Percentiles rank a stretch among this genome's conserved stretches.
Evolutionary conservation across 2,888 invertebrate species (phyloP).

Genomic region (Netelia virgata): DNA sequence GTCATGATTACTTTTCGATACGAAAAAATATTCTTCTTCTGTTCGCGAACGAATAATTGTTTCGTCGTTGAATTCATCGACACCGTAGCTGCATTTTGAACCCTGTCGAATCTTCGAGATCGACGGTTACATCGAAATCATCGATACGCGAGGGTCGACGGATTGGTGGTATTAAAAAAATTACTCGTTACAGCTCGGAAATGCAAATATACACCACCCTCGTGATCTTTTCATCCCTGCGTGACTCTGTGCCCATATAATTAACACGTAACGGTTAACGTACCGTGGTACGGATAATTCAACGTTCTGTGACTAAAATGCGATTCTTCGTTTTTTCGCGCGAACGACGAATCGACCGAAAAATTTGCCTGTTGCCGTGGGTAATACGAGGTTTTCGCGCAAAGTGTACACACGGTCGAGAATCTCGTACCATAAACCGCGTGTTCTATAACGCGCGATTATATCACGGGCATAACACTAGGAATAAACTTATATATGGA

Average conservation of each 20-base stretch:
- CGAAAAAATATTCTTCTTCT: too few species aligned
- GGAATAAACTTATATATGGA: slow-evolving; percentile 7
- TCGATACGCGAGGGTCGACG: not conserved
- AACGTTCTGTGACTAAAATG: slow-evolving; percentile 13
- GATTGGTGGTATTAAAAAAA: slow-evolving; percentile 37
- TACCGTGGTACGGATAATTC: not conserved
- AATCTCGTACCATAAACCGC: slow-evolving; percentile 56
- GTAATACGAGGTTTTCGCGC: slow-evolving; percentile 37
- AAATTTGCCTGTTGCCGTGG: slow-evolving; percentile 33
- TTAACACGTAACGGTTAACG: not conserved
- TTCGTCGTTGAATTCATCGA: too few species aligned
- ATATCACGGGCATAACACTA: slow-evolving; percentile 33
- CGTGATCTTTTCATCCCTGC: not conserved
- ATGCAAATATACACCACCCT: slow-evolving; percentile 35
- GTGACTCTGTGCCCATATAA: slow-evolving; percentile 4
- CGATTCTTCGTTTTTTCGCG: slow-evolving; percentile 41
- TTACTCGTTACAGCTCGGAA: slow-evolving; percentile 36
- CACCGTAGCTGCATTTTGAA: not conserved
- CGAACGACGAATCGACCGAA: slow-evolving; percentile 18
- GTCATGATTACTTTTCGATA: too few species aligned
- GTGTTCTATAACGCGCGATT: slow-evolving; percentile 49
- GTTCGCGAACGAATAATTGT: too few species aligned
- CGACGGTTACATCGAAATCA: slow-evolving; percentile 17
- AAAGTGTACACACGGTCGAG: slow-evolving; percentile 14
- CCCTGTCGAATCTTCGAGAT: slow-evolving; percentile 6